Percentiles rank a stretch among this genome's conserved stretches.
Conservation (phyloP, 1,140 invertebrate genomes). For the Platyura marginata region DNA sequence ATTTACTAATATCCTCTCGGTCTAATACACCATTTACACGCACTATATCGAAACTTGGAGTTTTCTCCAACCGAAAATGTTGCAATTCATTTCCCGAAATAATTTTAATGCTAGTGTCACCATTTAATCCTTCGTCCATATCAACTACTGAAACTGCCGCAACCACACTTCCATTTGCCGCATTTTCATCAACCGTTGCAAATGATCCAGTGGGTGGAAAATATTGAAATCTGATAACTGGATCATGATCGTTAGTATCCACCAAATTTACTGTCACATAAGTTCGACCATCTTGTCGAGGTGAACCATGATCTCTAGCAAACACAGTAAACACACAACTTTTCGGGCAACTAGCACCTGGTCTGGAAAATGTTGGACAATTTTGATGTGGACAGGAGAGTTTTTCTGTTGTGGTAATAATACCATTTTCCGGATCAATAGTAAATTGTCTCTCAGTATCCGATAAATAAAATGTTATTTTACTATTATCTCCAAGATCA, state of each 20-base stretch:
- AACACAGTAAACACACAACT: constrained; percentile 89
- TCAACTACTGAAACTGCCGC: constrained; percentile 87
- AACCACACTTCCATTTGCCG: constrained; percentile 70
- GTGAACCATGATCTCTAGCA: constrained; percentile 78
- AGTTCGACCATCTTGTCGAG: constrained; percentile 75
- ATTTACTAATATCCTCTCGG: constrained; percentile 78
- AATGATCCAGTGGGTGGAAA: constrained; percentile 63
- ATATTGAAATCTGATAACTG: constrained; percentile 76
- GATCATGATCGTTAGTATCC: constrained; percentile 90
- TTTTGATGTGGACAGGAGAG: constrained; percentile 61
- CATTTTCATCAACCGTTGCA: constrained; percentile 88
- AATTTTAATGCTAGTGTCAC: constrained; percentile 68
- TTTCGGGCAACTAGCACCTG: constrained; percentile 45
- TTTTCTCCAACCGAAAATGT: constrained; percentile 74
- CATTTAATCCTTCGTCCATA: constrained; percentile 76
- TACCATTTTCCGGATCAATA: constrained; percentile 74
- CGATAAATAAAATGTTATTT: constrained; percentile 73
- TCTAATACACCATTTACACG: constrained; percentile 82
- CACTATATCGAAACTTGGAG: constrained; percentile 71
- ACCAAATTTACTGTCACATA: constrained; percentile 88
- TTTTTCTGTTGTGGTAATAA: constrained; percentile 60
- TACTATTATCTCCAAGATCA: constrained; percentile 82
- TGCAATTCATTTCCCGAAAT: constrained; percentile 74
- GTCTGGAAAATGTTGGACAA: constrained; percentile 28
- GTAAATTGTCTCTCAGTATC: constrained; percentile 71